Evolutionary conservation across 1,140 invertebrate species (phyloP).

Genomic region (Hypsibius dujardini): DNA sequence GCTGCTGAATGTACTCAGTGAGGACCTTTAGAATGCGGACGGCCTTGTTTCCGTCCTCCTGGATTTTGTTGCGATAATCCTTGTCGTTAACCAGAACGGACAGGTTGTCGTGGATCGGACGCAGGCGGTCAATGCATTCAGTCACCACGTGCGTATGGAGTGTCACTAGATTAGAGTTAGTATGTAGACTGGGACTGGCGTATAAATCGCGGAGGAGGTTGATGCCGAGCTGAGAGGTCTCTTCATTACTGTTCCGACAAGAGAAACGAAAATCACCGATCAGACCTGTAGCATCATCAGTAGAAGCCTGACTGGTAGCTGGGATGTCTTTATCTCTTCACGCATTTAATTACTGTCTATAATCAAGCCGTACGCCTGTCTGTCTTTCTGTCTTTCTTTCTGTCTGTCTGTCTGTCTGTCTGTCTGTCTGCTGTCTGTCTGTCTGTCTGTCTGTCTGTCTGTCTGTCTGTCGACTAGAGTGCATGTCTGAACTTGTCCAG

Average conservation of each 20-base stretch:
- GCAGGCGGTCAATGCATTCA: constrained; percentile 66
- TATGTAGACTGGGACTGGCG: constrained; percentile 69
- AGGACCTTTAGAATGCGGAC: constrained; percentile 82
- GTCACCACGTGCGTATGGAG: constrained; percentile 81
- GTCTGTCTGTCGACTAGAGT: too few species aligned
- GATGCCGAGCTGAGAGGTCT: constrained; percentile 75
- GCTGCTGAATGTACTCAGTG: constrained; percentile 84
- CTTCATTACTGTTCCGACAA: constrained; percentile 53
- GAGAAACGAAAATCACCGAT: constrained; percentile 32
- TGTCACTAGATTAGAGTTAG: constrained; percentile 52
- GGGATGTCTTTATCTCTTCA: too few species aligned
- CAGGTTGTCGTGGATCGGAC: constrained; percentile 51
- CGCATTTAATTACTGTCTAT: too few species aligned
- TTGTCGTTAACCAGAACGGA: constrained; percentile 38
- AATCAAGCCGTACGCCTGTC: too few species aligned
- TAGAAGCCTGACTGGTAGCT: too few species aligned
- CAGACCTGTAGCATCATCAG: constrained; percentile 1
- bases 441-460: too few species aligned
- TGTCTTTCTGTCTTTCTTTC: too few species aligned
- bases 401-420: too few species aligned
- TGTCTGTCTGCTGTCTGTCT: too few species aligned
- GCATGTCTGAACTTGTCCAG: too few species aligned
- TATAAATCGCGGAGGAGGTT: constrained; percentile 78
- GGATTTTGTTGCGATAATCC: constrained; percentile 38
- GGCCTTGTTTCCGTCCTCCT: constrained; percentile 66